Conservation (phyloP, 2,113 vertebrate species). For the Onychorhynchus coronatus region DNA sequence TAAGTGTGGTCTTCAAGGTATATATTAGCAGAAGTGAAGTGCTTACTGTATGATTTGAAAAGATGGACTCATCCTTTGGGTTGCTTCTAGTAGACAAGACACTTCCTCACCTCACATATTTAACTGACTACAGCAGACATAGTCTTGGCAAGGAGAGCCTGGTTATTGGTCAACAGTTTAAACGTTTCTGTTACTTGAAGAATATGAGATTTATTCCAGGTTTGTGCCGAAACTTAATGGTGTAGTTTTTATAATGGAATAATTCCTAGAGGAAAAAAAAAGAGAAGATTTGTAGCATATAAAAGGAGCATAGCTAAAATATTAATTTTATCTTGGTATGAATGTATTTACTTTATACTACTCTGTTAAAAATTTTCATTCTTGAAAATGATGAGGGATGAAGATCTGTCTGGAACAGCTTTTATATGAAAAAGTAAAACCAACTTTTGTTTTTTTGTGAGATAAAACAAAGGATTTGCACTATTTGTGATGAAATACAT, state of each 20-base stretch:
- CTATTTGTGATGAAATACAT: slow-evolving; percentile 44
- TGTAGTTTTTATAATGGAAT: background rate
- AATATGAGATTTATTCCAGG: background rate
- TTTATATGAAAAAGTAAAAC: background rate
- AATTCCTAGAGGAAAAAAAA: background rate
- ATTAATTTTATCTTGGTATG: background rate
- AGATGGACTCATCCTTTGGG: slow-evolving; percentile 13
- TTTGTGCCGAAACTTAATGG: background rate
- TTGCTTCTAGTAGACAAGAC: slow-evolving; percentile 13
- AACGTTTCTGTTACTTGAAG: background rate
- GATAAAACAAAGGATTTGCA: slow-evolving; percentile 48
- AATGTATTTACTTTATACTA: slow-evolving; percentile 9
- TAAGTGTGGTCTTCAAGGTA: slow-evolving; percentile 63
- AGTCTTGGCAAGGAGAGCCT: background rate
- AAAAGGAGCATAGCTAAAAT: slow-evolving; percentile 15
- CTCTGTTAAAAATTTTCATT: background rate
- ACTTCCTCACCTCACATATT: slow-evolving; percentile 18
- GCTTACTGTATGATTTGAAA: slow-evolving; percentile 48
- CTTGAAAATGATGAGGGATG: slow-evolving; percentile 19
- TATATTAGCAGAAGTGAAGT: slow-evolving; percentile 33
- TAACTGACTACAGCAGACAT: slow-evolving; percentile 13
- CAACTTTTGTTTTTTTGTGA: background rate
- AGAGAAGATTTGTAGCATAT: background rate
- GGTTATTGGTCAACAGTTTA: background rate
- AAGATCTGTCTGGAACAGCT: slow-evolving; percentile 40